Evolutionary conservation across 92 coral and sea anemone species (phyloP).

Genomic region (Anthopleura xanthogrammica): DNA sequence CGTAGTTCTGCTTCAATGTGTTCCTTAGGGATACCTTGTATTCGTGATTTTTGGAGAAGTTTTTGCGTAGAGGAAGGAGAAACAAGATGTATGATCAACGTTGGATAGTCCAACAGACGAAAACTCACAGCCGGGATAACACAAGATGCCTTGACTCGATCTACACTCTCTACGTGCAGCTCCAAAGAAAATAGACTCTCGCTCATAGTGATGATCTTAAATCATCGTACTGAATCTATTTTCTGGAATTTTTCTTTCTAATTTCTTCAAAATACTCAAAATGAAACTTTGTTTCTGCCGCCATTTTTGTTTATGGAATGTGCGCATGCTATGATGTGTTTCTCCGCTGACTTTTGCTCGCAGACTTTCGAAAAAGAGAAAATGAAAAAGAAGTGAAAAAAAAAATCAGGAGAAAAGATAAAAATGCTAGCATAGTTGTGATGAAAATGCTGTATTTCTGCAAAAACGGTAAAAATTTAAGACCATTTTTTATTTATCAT

Average conservation of each 20-base stretch:
- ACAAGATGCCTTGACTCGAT: constrained; percentile 63
- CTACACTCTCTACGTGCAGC: constrained; percentile 79
- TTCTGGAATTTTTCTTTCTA: background rate
- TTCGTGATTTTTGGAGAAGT: constrained; percentile 63
- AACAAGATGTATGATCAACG: constrained; percentile 71
- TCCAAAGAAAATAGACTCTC: constrained; percentile 91
- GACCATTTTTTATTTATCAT: too few species aligned
- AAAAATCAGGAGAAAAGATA: too few species aligned
- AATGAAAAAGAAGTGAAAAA: background rate
- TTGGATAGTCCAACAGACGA: constrained; percentile 91
- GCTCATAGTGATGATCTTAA: constrained; percentile 21
- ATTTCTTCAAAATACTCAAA: background rate
- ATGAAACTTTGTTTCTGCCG: background rate
- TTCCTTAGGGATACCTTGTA: constrained; percentile 34
- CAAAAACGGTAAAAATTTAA: too few species aligned
- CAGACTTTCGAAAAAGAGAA: background rate
- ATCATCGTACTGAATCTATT: background rate
- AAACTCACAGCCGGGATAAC: constrained; percentile 80
- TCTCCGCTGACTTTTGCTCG: background rate
- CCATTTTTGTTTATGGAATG: constrained; percentile 14
- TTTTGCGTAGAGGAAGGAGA: constrained; percentile 60
- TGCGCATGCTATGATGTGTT: background rate
- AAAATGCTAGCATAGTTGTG: too few species aligned
- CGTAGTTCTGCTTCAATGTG: constrained; percentile 53
- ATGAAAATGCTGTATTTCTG: too few species aligned